phyloP scores from a whole-genome alignment of 2,888 invertebrate species.

The Nymphalis c-album region DNA sequence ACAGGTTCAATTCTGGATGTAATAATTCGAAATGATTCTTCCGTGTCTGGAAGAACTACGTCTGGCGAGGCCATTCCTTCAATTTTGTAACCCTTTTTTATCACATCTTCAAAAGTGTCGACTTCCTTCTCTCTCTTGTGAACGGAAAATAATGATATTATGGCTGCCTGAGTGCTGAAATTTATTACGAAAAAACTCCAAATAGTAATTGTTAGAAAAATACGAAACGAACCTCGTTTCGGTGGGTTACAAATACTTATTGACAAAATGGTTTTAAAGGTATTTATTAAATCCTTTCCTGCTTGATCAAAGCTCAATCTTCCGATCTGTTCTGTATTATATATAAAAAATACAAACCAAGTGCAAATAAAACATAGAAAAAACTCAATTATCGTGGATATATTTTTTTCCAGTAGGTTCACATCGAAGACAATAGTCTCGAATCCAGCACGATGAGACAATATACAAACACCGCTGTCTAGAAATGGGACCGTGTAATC shows the following conservation, averaged over 20 bases:
- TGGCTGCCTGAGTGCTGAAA: conserved; percentile 69
- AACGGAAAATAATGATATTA: conserved; percentile 70
- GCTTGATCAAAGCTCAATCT: conserved; percentile 55
- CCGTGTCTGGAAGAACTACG: conserved; percentile 62
- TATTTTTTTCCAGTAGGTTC: conserved; percentile 51
- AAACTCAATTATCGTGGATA: conserved; percentile 46
- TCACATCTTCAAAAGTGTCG: conserved; percentile 69
- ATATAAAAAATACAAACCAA: conserved; percentile 63
- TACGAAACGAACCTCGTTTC: conserved; percentile 55
- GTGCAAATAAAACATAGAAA: conserved; percentile 55
- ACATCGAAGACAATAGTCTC: conserved; percentile 62
- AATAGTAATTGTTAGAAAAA: conserved; percentile 60
- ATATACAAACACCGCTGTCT: conserved; percentile 69
- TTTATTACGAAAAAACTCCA: conserved; percentile 73
- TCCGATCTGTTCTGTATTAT: conserved; percentile 51
- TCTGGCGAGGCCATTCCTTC: conserved; percentile 74
- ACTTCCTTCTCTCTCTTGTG: conserved; percentile 69
- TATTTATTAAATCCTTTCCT: conserved; percentile 68
- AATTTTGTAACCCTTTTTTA: conserved; percentile 64
- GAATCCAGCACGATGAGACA: conserved; percentile 63
- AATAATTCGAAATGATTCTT: conserved; percentile 58
- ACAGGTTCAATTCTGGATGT: conserved; percentile 60
- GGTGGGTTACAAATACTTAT: conserved; percentile 61
- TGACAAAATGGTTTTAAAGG: conserved; percentile 58
- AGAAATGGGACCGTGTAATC: conserved; percentile 61